Evolutionary conservation across 35 echinoderm and acorn worm genomes (phyloP).

Genomic region (Diadema setosum): DNA sequence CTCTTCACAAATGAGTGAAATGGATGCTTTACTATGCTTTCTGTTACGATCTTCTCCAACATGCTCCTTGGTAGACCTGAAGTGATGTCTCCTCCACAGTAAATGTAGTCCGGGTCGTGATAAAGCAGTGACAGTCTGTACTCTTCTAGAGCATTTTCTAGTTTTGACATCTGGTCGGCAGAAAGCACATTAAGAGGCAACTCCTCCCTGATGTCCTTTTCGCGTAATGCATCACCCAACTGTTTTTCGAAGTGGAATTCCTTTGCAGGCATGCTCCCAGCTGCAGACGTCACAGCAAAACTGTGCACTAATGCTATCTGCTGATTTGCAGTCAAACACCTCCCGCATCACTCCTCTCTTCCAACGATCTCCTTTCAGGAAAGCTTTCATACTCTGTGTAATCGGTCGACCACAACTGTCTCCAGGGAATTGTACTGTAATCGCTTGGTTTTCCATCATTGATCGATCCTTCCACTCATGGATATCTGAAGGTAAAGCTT

Average conservation of each 20-base stretch:
- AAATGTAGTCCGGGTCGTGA: background rate
- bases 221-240: background rate
- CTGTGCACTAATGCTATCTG: background rate
- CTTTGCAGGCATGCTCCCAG: background rate
- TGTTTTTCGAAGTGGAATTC: background rate
- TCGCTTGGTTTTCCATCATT: background rate
- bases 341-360: background rate
- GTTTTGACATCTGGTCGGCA: background rate
- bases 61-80: background rate
- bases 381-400: no score
- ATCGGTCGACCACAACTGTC: background rate
- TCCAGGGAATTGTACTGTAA: background rate
- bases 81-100: background rate
- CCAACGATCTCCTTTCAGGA: slow-evolving; percentile 2
- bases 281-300: background rate
- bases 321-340: background rate
- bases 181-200: background rate
- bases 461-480: slow-evolving; percentile 1
- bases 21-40: background rate
- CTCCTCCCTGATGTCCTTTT: background rate
- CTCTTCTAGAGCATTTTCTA: background rate
- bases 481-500: no score
- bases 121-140: background rate
- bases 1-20: background rate
- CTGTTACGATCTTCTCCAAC: background rate